phyloP scores from a whole-genome alignment of 2,113 vertebrate genomes.

The Carassius auratus region DNA sequence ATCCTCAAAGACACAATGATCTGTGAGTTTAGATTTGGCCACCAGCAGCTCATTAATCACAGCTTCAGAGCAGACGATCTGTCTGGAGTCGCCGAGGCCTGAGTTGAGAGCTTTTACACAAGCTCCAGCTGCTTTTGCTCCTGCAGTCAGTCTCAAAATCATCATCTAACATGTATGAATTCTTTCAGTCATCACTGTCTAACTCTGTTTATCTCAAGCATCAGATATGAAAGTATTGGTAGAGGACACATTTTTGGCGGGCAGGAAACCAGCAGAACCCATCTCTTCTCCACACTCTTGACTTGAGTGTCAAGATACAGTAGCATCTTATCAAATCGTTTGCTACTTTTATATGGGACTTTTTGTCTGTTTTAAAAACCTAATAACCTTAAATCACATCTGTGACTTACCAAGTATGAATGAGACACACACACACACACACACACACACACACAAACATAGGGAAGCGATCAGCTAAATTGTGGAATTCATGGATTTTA shows the following conservation, averaged over 20 bases:
- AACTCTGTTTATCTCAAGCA: neutral
- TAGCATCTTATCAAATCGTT: neutral
- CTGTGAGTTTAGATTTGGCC: constrained; percentile 31
- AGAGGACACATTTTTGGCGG: neutral
- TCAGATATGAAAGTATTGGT: neutral
- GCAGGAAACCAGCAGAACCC: neutral
- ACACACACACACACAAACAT: neutral
- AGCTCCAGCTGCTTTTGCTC: constrained; percentile 36
- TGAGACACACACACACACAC: neutral
- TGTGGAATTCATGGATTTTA: neutral
- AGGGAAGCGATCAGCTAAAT: neutral
- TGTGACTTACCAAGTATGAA: too few species aligned
- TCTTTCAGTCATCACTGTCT: neutral
- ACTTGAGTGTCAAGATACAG: neutral
- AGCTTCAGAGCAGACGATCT: constrained; percentile 37
- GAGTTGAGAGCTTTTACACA: constrained; percentile 17
- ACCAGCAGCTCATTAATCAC: constrained; percentile 44
- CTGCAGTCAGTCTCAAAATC: neutral
- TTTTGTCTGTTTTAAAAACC: neutral
- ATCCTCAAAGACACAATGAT: constrained; percentile 36
- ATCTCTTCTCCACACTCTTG: neutral
- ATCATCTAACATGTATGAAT: too few species aligned
- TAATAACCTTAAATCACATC: neutral
- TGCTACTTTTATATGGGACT: neutral
- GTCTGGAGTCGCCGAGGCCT: neutral